Conservation (phyloP, 2,797 vertebrate species). For the Pangasius krempfi region DNA sequence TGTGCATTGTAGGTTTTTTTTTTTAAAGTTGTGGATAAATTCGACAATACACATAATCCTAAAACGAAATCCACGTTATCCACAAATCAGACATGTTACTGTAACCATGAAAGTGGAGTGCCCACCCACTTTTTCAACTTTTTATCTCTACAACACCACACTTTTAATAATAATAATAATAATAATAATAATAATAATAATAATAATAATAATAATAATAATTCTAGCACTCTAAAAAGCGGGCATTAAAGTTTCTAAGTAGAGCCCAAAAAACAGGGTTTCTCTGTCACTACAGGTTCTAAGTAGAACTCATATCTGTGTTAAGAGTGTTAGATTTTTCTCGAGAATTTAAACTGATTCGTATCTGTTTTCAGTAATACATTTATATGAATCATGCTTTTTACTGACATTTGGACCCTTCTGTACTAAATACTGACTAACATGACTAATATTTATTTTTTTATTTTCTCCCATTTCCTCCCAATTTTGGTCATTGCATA, state of each 20-base stretch:
- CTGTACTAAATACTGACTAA: background rate
- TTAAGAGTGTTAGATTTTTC: background rate
- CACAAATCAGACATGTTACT: background rate
- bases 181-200: background rate
- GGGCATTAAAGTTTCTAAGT: background rate
- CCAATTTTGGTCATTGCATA: background rate
- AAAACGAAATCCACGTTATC: background rate
- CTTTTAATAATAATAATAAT: background rate
- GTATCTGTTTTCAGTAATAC: background rate
- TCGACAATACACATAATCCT: background rate
- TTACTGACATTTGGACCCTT: background rate
- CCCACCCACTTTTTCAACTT: background rate
- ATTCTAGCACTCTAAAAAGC: background rate
- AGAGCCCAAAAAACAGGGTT: no score
- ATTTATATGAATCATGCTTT: background rate
- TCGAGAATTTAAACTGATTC: background rate
- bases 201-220: background rate
- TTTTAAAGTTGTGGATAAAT: background rate
- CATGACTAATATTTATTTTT: background rate
- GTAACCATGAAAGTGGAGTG: background rate
- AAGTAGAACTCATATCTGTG: background rate
- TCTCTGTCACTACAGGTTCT: background rate
- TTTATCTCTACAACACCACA: background rate
- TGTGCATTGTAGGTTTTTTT: background rate
- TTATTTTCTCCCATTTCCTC: background rate